Percentiles rank a stretch among this genome's conserved stretches.
Conservation (phyloP, 2,888 invertebrate genomes). For the Xylophagus ater region DNA sequence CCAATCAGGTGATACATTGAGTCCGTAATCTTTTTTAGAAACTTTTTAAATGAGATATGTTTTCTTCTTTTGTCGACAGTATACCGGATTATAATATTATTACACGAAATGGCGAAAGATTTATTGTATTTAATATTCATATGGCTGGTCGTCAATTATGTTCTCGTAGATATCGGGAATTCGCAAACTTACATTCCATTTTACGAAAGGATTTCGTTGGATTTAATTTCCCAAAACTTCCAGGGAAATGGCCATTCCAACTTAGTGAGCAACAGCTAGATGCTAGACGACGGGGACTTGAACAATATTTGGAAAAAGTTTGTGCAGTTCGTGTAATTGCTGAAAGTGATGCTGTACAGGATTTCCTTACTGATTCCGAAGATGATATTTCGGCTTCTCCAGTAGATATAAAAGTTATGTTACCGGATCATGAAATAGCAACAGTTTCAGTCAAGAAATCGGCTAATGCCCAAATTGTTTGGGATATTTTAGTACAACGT, state of each 20-base stretch:
- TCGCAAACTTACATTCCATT: conserved; percentile 75
- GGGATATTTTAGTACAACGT: conserved; percentile 74
- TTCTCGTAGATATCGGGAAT: conserved; percentile 92
- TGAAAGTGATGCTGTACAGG: conserved; percentile 93
- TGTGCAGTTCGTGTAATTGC: conserved; percentile 97
- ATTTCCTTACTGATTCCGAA: conserved; percentile 88
- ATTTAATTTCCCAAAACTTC: conserved; percentile 93
- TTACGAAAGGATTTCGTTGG: conserved; percentile 89
- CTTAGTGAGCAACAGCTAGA: conserved; percentile 96
- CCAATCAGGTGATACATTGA: conserved; percentile 45
- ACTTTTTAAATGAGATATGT: background rate
- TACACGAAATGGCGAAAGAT: conserved; percentile 78
- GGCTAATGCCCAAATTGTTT: conserved; percentile 83
- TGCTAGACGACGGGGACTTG: conserved; percentile 85
- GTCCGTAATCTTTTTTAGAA: background rate
- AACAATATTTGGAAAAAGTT: conserved; percentile 94
- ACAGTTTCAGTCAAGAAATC: conserved; percentile 81
- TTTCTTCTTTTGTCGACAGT: conserved; percentile 35
- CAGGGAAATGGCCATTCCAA: conserved; percentile 97
- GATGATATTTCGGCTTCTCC: conserved; percentile 67
- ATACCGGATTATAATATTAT: conserved; percentile 93
- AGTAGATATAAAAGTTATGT: conserved; percentile 65
- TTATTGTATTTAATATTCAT: conserved; percentile 94
- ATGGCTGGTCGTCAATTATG: conserved; percentile 98
- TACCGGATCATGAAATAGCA: conserved; percentile 85